Evolutionary conservation across 2,888 invertebrate species (phyloP), one percentile per base, ranked within the genome.

Genomic region (Apeira syringaria): DNA sequence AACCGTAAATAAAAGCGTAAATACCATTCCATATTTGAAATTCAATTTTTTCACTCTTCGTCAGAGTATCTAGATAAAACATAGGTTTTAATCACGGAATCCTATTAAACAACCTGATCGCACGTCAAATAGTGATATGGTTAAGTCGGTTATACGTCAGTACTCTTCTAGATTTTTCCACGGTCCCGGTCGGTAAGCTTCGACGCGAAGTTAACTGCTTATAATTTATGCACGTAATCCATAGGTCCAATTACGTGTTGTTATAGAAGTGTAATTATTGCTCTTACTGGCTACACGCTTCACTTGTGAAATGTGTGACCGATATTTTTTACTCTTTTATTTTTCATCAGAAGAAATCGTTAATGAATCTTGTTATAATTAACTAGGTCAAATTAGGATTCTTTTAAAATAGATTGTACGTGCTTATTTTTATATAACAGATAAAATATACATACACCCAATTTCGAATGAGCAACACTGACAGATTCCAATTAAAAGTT

Each of bases 221-320:
- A 64, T 77, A 81, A 74, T 80, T 80, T 75, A 81, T 80, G 74
- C 70, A 69, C 68, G 74, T 74, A 75, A 78, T 74, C 73, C 74
- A 65, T 72, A 65, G 67, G 63, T 72, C 80, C 81, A 85, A 86
- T 85, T 84, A 85, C 77, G 65, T 72, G 71, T 70, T 69, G 71
- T 75, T 73, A 74, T 68, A 57, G 67, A 61, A 58, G 61, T 67
- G 68, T 71, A 80, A 80, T 82, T 74, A 78, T 76, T 74, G 64
- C 68, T 70, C 72, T 71, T 76, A 68, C 68, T 67, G 61, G 59
- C 47, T 52, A 46, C 65, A 81, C 74, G 77, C 73, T 69, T 80
- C 72, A 80, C 78, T 74, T 74, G 75, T 53, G 60, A 59, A 56
- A 64, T 52, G 47, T 48, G 50, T 53, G 44, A 49, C 46, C 44